Evolutionary conservation across 2,797 vertebrate species (phyloP).

Genomic region (Eurystomus glaucurus): DNA sequence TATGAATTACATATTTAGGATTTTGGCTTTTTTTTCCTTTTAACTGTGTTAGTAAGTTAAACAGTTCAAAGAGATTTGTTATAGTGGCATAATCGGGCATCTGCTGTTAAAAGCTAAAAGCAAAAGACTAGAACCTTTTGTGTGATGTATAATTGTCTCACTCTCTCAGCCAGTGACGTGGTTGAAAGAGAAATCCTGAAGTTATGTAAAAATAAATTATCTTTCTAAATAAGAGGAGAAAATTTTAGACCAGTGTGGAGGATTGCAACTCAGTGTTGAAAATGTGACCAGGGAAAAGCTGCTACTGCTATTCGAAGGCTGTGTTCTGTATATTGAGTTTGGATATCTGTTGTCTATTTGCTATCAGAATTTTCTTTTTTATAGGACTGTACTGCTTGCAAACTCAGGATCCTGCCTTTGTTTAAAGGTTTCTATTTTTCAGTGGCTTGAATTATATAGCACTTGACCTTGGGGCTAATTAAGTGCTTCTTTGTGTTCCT

Average conservation of each 20-base stretch:
- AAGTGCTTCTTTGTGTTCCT: background rate
- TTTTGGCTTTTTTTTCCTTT: constrained; percentile 71
- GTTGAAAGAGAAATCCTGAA: constrained; percentile 68
- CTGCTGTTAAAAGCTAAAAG: constrained; percentile 73
- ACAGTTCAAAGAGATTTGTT: constrained; percentile 80
- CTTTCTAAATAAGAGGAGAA: constrained; percentile 43
- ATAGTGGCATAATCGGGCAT: constrained; percentile 65
- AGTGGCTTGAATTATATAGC: background rate
- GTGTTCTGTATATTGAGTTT: background rate
- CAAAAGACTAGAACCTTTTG: constrained; percentile 64
- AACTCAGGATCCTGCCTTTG: background rate
- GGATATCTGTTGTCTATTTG: background rate
- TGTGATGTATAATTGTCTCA: constrained; percentile 52
- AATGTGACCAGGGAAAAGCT: background rate
- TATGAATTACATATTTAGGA: constrained; percentile 81
- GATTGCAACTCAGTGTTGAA: background rate
- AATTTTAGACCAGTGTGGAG: constrained; percentile 14
- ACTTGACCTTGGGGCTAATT: background rate
- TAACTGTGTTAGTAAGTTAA: constrained; percentile 80
- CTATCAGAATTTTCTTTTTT: background rate
- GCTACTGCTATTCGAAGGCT: background rate
- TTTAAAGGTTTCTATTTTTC: background rate
- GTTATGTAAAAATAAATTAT: constrained; percentile 58
- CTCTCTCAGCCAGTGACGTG: constrained; percentile 22
- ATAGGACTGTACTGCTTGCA: background rate